Percentiles rank a stretch among this genome's conserved stretches.
These are phyloP conservation scores for Holacanthus passer DNA, from an alignment of 2,113 vertebrate genomes.

Conservation along the genomic window DNA sequence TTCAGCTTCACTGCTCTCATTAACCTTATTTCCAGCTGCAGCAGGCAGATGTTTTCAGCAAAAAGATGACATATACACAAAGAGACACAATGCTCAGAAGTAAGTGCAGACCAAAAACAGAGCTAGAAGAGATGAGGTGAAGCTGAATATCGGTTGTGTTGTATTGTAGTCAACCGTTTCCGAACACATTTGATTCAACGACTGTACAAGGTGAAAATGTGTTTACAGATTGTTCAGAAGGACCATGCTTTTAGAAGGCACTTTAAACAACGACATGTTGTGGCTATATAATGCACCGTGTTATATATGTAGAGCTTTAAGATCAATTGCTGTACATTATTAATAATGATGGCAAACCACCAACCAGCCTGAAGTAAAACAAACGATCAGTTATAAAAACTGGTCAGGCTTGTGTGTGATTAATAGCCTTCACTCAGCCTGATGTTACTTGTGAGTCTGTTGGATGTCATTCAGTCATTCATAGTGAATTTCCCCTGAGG, in stretches of 20 bases:
- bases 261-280: too few species aligned
- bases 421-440: not conserved
- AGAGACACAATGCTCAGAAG: too few species aligned
- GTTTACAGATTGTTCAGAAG: too few species aligned
- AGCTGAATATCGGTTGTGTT: too few species aligned
- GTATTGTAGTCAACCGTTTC: too few species aligned
- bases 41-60: not conserved
- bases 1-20: not conserved
- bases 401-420: not conserved
- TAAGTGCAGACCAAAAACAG: too few species aligned
- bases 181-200: not conserved
- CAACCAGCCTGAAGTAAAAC: not conserved
- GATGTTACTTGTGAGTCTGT: not conserved
- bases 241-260: too few species aligned
- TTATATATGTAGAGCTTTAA: too few species aligned
- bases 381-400: not conserved
- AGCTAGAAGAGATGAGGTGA: too few species aligned
- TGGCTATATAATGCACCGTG: too few species aligned
- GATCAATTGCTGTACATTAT: too few species aligned
- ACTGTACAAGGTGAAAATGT: not conserved
- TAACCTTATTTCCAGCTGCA: not conserved
- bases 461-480: constrained; percentile 1
- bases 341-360: not conserved
- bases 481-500: too few species aligned
- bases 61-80: not conserved